Evolutionary conservation across 2,797 vertebrate genomes (phyloP).

Genomic region (Lacerta viridis): DNA sequence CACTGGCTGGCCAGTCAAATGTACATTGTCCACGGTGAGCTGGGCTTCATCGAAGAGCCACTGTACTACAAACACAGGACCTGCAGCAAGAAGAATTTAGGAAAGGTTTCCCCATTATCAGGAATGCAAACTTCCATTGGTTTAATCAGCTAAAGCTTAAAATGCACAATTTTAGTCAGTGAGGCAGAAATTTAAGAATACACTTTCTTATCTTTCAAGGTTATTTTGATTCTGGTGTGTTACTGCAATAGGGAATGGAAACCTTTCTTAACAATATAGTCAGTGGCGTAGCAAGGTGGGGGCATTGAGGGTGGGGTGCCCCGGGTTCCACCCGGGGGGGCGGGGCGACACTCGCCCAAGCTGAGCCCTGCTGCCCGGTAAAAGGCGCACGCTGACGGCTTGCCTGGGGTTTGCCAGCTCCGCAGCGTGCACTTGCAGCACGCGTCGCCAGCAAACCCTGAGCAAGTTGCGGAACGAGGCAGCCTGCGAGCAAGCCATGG

Average conservation of each 20-base stretch:
- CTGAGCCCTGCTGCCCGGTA: no score
- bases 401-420: no score
- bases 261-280: no score
- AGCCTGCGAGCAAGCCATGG: no score
- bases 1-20: slow-evolving; percentile 94
- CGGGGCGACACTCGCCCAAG: no score
- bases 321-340: no score
- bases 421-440: no score
- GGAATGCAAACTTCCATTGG: background rate
- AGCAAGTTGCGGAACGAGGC: no score
- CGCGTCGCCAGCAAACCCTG: no score
- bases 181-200: background rate
- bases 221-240: background rate
- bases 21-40: slow-evolving; percentile 95
- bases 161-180: background rate
- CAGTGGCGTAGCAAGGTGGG: no score
- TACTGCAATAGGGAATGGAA: background rate
- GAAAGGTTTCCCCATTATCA: background rate
- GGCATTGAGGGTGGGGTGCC: no score
- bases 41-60: slow-evolving; percentile 99
- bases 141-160: background rate
- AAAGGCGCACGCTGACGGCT: no score
- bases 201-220: background rate
- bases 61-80: slow-evolving; percentile 96
- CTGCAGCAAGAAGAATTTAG: slow-evolving; percentile 73